Evolutionary conservation across 2,888 invertebrate species (phyloP).

Genomic region (Melanostoma mellinum): DNA sequence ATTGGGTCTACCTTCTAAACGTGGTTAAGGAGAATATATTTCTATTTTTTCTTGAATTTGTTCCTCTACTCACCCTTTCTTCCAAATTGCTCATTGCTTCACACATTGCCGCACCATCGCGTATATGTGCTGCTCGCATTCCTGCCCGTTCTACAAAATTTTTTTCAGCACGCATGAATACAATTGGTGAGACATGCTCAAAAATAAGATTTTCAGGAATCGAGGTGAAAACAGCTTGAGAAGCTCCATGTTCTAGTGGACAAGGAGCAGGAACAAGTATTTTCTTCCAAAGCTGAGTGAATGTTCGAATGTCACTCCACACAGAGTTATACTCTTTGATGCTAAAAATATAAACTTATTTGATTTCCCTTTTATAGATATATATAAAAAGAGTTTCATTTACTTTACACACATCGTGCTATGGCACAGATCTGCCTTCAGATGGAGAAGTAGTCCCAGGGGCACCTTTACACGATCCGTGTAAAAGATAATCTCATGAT

Average conservation of each 20-base stretch:
- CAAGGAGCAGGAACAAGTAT: slow-evolving; percentile 88
- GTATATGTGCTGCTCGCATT: slow-evolving; percentile 92
- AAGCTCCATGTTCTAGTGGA: slow-evolving; percentile 87
- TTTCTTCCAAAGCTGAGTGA: slow-evolving; percentile 85
- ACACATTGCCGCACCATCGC: slow-evolving; percentile 95
- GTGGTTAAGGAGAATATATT: too few species aligned
- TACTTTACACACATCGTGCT: slow-evolving; percentile 86
- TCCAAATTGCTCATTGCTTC: slow-evolving; percentile 91
- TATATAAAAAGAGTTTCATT: slow-evolving; percentile 75
- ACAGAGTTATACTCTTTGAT: slow-evolving; percentile 87
- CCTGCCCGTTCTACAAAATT: slow-evolving; percentile 90
- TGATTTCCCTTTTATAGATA: not conserved
- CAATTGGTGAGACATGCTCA: slow-evolving; percentile 89
- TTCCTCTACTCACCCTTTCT: slow-evolving; percentile 83
- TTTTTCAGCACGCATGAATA: slow-evolving; percentile 93
- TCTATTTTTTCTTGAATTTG: too few species aligned
- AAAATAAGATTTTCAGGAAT: slow-evolving; percentile 85
- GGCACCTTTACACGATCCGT: slow-evolving; percentile 87
- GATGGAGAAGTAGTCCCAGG: slow-evolving; percentile 83
- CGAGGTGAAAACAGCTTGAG: slow-evolving; percentile 86
- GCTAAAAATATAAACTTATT: slow-evolving; percentile 81
- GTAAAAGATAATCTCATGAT: slow-evolving; percentile 87
- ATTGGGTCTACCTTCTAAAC: too few species aligned
- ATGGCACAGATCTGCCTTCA: slow-evolving; percentile 84
- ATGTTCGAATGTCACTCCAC: slow-evolving; percentile 87